These are phyloP conservation scores for Leptodactylus fallax DNA, from an alignment of 2,797 vertebrate species.

Conservation along the genomic window DNA sequence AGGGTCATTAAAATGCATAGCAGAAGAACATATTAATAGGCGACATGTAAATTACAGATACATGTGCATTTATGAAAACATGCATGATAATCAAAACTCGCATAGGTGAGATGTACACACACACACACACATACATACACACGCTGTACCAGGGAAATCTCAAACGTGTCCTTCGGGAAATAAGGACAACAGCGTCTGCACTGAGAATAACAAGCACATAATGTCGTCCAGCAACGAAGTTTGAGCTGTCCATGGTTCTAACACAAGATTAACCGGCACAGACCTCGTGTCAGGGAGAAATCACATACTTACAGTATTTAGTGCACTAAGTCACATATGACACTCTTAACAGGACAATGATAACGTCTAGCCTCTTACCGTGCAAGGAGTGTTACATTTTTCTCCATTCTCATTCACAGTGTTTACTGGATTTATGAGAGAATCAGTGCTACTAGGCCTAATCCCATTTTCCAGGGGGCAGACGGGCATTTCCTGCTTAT, in stretches of 20 bases:
- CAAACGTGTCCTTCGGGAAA: not conserved
- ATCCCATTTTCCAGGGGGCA: conserved; percentile 61
- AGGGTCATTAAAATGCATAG: not conserved
- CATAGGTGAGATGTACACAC: not conserved
- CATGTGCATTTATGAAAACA: not conserved
- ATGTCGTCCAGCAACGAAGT: conserved; percentile 9
- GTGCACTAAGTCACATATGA: not conserved
- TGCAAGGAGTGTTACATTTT: conserved; percentile 6
- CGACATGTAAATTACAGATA: not conserved
- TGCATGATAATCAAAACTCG: not conserved
- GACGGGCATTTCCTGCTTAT: conserved; percentile 61
- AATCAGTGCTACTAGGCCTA: conserved; percentile 46
- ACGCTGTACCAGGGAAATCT: not conserved
- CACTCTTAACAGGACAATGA: not conserved
- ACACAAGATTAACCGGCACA: not conserved
- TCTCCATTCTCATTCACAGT: conserved; percentile 47
- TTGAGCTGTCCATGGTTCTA: conserved; percentile 52
- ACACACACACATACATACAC: not conserved
- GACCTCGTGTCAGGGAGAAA: not conserved
- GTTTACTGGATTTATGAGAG: conserved; percentile 28
- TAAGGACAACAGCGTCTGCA: not conserved
- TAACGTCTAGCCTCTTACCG: conserved; percentile 47
- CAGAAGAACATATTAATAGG: not conserved
- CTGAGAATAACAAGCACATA: not conserved
- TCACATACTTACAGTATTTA: not conserved